Base-by-base conservation (phyloP, 2,113 vertebrate genomes). In the Erythrolamprus reginae region DNA sequence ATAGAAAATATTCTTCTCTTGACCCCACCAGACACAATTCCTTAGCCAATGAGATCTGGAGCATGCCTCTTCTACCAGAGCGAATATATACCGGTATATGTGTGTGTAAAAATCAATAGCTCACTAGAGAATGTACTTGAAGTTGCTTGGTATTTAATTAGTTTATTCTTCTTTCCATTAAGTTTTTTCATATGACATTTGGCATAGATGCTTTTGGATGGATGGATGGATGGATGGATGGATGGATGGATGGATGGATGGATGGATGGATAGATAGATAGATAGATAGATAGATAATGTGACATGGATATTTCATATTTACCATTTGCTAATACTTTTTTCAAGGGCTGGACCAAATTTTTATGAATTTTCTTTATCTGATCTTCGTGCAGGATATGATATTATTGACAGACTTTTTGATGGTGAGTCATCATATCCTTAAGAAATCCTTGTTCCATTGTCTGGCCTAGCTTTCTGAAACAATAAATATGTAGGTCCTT, bases 311-410 rank as follows among this genome's bases (percentile, higher is more conserved):
- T 12, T 87, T 91, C 15, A 88, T 56, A 0, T 15, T n/a, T 53
- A 38, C 6, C 55, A 84, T 88, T 83, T 82, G 88, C 65, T 91
- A 88, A 89, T 88, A 1, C 87, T 91, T 87, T 91, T 0, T 96
- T 84, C 17, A 91, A 99, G 99, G 99, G 99, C 56, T 99, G 99
- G 99, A 99, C 99, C n/a, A 99, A 99, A 91, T 99, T 99, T 99
- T 96, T 99, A 99, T 90, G 99, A 99, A 95, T 99, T 99, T 96
- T 99, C 99, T 82, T 96, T 99, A 93, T 98, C 99, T 24, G 99
- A 99, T 95, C 98, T 99, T 70, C 98, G 98, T 48, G 99, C 99
- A 90, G 98, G 98, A 10, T 99, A 98, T 95, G 98, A 98, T 91
- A 98, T 99, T 93, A 99, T 99, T 85, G 98, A 99, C 95, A 96